Conservation (phyloP, 2,888 invertebrate genomes). For the Hydrotaea cyrtoneurina region DNA sequence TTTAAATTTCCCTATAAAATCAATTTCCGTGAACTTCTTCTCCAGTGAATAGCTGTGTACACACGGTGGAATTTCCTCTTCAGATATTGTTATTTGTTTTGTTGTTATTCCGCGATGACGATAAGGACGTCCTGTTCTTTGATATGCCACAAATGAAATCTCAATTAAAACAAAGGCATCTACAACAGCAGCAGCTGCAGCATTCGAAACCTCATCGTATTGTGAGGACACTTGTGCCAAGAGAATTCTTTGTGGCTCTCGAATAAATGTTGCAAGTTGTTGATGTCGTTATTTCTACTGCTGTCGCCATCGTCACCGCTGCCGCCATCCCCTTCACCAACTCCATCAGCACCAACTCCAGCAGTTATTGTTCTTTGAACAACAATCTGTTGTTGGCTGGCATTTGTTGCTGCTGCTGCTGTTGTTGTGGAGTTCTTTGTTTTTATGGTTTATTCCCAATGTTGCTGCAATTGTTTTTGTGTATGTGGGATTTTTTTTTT, state of each 20-base stretch:
- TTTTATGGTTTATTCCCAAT: too few species aligned
- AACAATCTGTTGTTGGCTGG: neutral
- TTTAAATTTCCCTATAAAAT: too few species aligned
- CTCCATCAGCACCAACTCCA: too few species aligned
- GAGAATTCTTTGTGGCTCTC: conserved; percentile 12
- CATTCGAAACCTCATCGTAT: conserved; percentile 11
- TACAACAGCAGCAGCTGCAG: neutral
- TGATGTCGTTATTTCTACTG: neutral
- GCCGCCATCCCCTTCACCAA: too few species aligned
- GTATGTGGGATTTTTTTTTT: neutral
- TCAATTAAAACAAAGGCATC: conserved; percentile 10
- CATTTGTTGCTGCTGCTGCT: neutral
- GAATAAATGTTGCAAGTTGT: conserved; percentile 3
- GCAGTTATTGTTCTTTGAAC: neutral
- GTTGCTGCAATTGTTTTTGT: too few species aligned
- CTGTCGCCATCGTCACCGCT: too few species aligned
- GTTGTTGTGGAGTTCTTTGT: neutral
- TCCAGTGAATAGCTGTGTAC: too few species aligned
- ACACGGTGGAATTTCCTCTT: too few species aligned
- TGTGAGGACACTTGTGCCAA: neutral
- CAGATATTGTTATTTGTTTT: neutral
- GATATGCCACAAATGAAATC: neutral
- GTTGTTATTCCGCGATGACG: neutral
- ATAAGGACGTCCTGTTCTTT: neutral
- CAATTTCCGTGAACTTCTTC: too few species aligned